A percentile compares a stretch with the other conserved stretches of the same genome.
These are phyloP conservation scores for Stegana nigrithorax DNA, from an alignment of 2,888 invertebrate species.

Conservation along the genomic window DNA sequence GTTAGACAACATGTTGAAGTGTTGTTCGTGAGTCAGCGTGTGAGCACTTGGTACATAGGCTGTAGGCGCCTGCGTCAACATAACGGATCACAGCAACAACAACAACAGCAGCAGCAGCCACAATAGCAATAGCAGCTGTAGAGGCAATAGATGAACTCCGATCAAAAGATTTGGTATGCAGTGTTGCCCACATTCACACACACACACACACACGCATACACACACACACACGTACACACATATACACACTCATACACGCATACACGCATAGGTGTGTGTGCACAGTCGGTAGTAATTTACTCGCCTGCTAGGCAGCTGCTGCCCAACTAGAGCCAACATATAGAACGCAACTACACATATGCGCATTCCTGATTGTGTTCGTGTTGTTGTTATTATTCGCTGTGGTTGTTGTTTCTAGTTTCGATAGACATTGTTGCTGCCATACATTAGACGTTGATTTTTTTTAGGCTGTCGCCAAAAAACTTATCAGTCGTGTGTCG, in stretches of 20 bases:
- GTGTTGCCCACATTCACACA: background rate
- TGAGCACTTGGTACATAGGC: too few relatives aligned
- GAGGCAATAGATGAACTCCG: background rate
- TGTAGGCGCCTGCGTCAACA: too few relatives aligned
- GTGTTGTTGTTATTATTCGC: background rate
- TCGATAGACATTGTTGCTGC: background rate
- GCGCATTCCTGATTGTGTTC: background rate
- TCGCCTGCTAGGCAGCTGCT: too few relatives aligned
- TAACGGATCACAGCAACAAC: background rate
- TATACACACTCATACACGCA: background rate
- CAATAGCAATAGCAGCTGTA: background rate
- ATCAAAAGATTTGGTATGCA: background rate
- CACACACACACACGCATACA: background rate
- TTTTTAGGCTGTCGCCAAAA: slow-evolving; percentile 25
- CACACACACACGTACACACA: background rate
- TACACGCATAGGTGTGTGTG: background rate
- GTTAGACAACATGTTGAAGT: too few relatives aligned
- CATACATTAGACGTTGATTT: background rate
- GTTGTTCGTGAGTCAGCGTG: too few relatives aligned
- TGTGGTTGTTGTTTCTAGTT: background rate
- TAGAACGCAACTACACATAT: background rate
- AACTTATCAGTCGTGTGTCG: slow-evolving; percentile 59
- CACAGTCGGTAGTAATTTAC: too few relatives aligned
- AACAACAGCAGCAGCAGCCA: background rate
- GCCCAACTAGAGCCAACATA: too few relatives aligned